Evolutionary conservation across 64 coral and sea anemone genomes (phyloP).

Genomic region (Montipora cactus): DNA sequence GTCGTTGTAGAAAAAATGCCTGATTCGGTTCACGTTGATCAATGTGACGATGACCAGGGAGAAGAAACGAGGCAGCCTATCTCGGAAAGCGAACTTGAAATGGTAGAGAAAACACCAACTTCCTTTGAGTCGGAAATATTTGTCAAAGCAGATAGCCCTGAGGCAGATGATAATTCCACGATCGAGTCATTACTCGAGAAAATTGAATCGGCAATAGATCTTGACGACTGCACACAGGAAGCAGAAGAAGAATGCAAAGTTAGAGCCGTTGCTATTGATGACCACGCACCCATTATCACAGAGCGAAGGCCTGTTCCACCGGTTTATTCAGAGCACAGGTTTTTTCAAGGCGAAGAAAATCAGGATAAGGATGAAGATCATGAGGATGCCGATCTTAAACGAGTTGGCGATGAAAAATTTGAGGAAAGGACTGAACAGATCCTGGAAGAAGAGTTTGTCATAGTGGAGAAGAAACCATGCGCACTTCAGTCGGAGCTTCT

Average conservation of each 20-base stretch:
- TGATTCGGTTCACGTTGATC: background rate
- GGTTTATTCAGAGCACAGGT: background rate
- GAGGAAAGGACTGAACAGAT: background rate
- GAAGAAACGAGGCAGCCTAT: background rate
- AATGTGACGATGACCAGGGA: background rate
- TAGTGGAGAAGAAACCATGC: background rate
- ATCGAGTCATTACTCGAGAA: conserved; percentile 20
- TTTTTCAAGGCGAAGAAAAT: background rate
- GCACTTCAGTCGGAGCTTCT: background rate
- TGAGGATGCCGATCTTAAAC: background rate
- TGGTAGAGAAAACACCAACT: background rate
- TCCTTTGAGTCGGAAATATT: background rate
- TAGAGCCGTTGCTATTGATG: background rate
- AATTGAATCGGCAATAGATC: conserved; percentile 5
- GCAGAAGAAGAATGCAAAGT: background rate
- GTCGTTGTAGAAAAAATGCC: conserved; percentile 5
- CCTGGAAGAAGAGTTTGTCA: background rate
- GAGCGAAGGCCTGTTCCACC: background rate
- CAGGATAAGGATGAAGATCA: background rate
- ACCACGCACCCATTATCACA: background rate
- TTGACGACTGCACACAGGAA: background rate
- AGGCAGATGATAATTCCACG: background rate
- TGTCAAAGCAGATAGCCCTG: background rate
- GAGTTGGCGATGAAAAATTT: background rate
- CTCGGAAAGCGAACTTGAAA: background rate